Evolutionary conservation across 2,113 vertebrate species (phyloP), one percentile per base, ranked within the genome.

Genomic region (Heterotis niloticus): DNA sequence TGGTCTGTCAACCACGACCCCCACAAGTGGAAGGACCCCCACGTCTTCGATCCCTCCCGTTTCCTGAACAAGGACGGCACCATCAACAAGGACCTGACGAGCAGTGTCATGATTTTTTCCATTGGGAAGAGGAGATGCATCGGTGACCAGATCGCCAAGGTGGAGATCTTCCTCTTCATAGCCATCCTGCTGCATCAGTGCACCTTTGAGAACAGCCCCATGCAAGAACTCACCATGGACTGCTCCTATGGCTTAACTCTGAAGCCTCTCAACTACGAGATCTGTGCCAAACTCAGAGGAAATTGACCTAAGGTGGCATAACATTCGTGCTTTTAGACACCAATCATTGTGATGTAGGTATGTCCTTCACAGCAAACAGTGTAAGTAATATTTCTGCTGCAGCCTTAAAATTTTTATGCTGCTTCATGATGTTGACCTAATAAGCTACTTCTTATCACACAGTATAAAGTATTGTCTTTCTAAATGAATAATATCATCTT

Each of bases 1-100:
- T 95, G 94, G 94, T 96, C 94, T 0, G 94, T 94, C 84, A 96
- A 96, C 85, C 93, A 95, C 0, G 94, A 96, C 83, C 60, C 86
- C 2, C 29, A 81, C 74, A 94, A 92, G 81, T 96, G 95, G 94
- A 90, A 87, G 3, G 91, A 96, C 54, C 94, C 94, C 0, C 87
- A 94, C 0, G 18, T 89, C 26, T 96, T 96, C 4, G 87, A 95
- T 81, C 95, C 95, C 0, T 24, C 80, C 0, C 90, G 95, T 5
- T 96, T 96, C 85, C 82, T 96, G 0, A 86, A 94, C 0, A 83
- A 85, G 24, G 86, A 84, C 26, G 90, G 85, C 9, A 76, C 64
- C 23, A 82, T 96, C 1, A 82, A 94, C 82, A 92, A 84, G 5
- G 93, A 94, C 81, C 85, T 83, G 5, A 83, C 89, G 20, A 81